Base-by-base conservation (phyloP, 1,140 invertebrate species). In the Heterodera schachtii region DNA sequence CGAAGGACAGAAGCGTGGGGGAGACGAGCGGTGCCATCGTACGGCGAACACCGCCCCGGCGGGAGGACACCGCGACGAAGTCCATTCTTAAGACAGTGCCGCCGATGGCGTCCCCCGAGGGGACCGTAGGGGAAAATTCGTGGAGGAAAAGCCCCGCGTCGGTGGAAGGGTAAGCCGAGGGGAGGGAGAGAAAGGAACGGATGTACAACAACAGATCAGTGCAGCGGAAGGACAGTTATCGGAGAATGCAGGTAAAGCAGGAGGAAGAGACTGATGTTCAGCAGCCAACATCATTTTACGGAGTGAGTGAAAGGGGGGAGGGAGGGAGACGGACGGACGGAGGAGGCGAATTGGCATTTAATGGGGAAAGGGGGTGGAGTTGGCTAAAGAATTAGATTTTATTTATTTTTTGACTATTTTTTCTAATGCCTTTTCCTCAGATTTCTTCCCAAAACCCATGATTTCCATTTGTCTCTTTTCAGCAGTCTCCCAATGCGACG, bases 221-320 rank as follows among this genome's bases (percentile, higher is more conserved):
- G n/a, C 79, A 73, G n/a, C 80, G 87, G 21, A 89, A 88, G 83
- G 89, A 90, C 67, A 89, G 87, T 60, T 88, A 88, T 64, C 77
- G 81, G 80, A 71, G 82, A 43, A 88, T 88, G 89, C 87, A 88
- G 64, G 82, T 83, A 47, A 79, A 73, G 60, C 88, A 90, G 21
- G 81, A 89, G 57, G 81, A 82, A 41, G 73, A 69, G 47, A 44
- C 21, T 5, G n/a, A 70, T 3, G 64, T 31, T 13, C 64, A 49
- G 44, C 70, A 70, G 44, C 31, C 70, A 76, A 70, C 81, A 9
- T 86, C 82, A 21, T 82, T 86, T 67, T 90, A 90, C 75, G 88
- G 81, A 21, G 88, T 90, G 49, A 11, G 49, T 8, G 49, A 11
- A 11, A 52, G 11, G 49, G 49, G 49, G 49, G 2, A 11, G 49